These are phyloP conservation scores for Gymnobelideus leadbeateri DNA, from an alignment of 2,113 vertebrate genomes.

Conservation along the genomic window DNA sequence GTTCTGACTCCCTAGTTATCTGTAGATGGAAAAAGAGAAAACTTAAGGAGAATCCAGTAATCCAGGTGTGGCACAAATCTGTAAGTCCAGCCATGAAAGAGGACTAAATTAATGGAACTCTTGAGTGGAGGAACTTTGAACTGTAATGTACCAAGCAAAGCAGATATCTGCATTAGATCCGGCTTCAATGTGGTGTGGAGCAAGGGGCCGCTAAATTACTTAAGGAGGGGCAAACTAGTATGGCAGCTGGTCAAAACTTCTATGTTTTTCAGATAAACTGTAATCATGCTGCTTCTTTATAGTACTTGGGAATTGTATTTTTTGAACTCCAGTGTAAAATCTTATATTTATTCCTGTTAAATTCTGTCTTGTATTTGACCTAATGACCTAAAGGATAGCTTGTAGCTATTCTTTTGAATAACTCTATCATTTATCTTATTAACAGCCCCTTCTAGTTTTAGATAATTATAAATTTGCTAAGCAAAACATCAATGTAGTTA, in stretches of 20 bases:
- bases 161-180: not conserved
- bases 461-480: not conserved
- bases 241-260: not conserved
- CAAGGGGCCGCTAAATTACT: not conserved
- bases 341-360: not conserved
- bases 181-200: not conserved
- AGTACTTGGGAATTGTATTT: not conserved
- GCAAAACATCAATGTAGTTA: not conserved
- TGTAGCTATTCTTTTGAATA: not conserved
- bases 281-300: not conserved
- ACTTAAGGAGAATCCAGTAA: not conserved
- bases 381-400: not conserved
- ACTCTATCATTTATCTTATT: not conserved
- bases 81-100: no score
- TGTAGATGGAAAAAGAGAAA: not conserved
- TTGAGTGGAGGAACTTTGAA: not conserved
- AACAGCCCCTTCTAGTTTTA: not conserved
- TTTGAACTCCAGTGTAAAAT: not conserved
- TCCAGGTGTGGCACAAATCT: no score
- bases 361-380: not conserved
- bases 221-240: not conserved
- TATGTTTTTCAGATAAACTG: not conserved
- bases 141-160: not conserved
- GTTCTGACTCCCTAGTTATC: not conserved
- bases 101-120: not conserved